phyloP scores from a whole-genome alignment of 1,140 invertebrate species.

The Drosophila insularis region DNA sequence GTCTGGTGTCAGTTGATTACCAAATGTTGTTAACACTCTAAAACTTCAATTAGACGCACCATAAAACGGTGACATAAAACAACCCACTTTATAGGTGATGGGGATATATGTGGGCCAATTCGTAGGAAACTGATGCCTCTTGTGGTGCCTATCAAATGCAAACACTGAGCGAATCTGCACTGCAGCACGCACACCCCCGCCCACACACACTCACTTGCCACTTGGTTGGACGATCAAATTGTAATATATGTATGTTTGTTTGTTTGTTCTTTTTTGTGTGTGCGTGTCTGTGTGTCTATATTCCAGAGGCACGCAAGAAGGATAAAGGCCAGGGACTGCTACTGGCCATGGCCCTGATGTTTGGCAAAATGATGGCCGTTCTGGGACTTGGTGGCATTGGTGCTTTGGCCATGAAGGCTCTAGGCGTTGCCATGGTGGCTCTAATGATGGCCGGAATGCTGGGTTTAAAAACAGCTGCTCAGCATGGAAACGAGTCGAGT shows the following conservation, averaged over 20 bases:
- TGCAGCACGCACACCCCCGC: not conserved
- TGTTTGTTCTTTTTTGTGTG: conserved; percentile 1
- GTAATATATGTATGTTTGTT: conserved; percentile 38
- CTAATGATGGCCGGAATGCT: conserved; percentile 88
- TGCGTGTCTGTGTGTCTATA: not conserved
- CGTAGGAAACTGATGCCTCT: not conserved
- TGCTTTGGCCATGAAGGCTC: conserved; percentile 88
- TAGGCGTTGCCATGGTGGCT: conserved; percentile 87
- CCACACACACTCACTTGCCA: too few species aligned
- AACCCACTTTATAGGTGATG: not conserved
- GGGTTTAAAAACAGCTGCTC: conserved; percentile 87
- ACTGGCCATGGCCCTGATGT: conserved; percentile 87
- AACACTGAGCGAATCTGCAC: conserved; percentile 11
- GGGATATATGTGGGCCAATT: not conserved
- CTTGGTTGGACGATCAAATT: too few species aligned
- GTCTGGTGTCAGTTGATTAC: not conserved
- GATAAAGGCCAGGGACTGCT: conserved; percentile 84
- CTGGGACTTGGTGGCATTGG: conserved; percentile 88
- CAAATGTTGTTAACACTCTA: not conserved
- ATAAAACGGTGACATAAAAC: conserved; percentile 1
- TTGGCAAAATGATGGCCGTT: conserved; percentile 88
- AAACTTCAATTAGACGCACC: not conserved
- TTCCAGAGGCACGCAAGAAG: conserved; percentile 84
- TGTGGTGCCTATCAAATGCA: conserved; percentile 8
- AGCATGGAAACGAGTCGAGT: conserved; percentile 85